These are phyloP conservation scores for Pollachius pollachius DNA, from an alignment of 2,113 vertebrate species.

Conservation along the genomic window DNA sequence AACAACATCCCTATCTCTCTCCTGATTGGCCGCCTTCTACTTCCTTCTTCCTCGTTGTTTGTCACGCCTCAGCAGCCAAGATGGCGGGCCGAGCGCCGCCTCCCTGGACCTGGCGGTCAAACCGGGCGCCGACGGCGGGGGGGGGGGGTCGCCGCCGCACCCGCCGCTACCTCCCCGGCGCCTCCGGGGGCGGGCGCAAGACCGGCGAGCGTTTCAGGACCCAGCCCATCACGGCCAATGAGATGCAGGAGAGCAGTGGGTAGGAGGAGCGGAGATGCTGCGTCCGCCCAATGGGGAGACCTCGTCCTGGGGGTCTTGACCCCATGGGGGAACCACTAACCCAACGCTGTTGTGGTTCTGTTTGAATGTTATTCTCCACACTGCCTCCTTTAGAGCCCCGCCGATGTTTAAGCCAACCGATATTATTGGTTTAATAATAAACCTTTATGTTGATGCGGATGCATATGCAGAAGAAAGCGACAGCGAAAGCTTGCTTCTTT, in stretches of 20 bases:
- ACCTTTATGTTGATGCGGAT: too few relatives aligned
- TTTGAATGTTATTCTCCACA: too few relatives aligned
- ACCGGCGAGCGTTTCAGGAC: constrained; percentile 76
- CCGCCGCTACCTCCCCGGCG: constrained; percentile 61
- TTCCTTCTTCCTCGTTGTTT: constrained; percentile 9
- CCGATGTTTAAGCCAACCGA: too few relatives aligned
- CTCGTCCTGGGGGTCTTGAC: background rate
- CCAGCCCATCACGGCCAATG: constrained; percentile 75
- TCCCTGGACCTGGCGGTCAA: constrained; percentile 61
- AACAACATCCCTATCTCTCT: background rate
- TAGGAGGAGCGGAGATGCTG: constrained; percentile 44
- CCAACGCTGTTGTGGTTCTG: too few relatives aligned
- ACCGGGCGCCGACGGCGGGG: constrained; percentile 44
- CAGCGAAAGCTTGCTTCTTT: too few relatives aligned
- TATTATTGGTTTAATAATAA: too few relatives aligned
- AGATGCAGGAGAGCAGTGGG: constrained; percentile 73
- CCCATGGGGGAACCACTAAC: background rate
- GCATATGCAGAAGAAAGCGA: too few relatives aligned
- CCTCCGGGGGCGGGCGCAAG: constrained; percentile 57
- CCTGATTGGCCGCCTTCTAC: constrained; percentile 11
- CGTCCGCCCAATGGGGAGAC: background rate
- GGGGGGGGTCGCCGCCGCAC: constrained; percentile 61
- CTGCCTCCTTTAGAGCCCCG: too few relatives aligned
- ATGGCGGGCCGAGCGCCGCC: constrained; percentile 34
- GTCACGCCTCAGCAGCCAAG: constrained; percentile 31